phyloP scores from a whole-genome alignment of 1,140 invertebrate species.

The Episyrphus balteatus region DNA sequence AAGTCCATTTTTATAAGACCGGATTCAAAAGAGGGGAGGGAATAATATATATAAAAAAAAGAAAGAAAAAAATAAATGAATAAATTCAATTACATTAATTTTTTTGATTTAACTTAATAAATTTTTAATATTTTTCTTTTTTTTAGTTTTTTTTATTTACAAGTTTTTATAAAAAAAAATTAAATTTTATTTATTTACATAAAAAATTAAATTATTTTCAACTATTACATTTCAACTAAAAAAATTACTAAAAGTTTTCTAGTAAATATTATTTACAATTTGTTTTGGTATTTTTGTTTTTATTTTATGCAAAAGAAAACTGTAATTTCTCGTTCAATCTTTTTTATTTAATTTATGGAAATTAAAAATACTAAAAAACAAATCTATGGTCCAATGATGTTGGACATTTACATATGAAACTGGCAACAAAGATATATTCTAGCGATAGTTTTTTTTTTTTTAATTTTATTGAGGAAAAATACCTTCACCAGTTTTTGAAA shows the following conservation, averaged over 20 bases:
- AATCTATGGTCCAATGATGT: neutral
- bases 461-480: neutral
- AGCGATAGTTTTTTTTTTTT: neutral
- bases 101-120: neutral
- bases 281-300: neutral
- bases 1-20: constrained; percentile 1
- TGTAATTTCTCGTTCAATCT: neutral
- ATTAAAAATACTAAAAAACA: neutral
- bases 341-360: neutral
- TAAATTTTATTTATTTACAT: neutral
- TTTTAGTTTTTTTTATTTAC: neutral
- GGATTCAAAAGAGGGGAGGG: constrained; percentile 1
- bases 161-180: neutral
- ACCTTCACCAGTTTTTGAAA: neutral
- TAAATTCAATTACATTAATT: constrained; percentile 1
- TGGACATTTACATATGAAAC: neutral
- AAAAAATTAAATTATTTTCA: neutral
- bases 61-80: constrained; percentile 7
- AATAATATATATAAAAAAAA: constrained; percentile 6
- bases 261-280: neutral
- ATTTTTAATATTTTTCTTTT: neutral
- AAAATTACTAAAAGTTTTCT: neutral
- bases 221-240: neutral
- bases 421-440: neutral
- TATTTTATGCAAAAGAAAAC: too few relatives aligned